Evolutionary conservation across 2,888 invertebrate species (phyloP), one percentile per base, ranked within the genome.

Genomic region (Zhengitettix transpicula): DNA sequence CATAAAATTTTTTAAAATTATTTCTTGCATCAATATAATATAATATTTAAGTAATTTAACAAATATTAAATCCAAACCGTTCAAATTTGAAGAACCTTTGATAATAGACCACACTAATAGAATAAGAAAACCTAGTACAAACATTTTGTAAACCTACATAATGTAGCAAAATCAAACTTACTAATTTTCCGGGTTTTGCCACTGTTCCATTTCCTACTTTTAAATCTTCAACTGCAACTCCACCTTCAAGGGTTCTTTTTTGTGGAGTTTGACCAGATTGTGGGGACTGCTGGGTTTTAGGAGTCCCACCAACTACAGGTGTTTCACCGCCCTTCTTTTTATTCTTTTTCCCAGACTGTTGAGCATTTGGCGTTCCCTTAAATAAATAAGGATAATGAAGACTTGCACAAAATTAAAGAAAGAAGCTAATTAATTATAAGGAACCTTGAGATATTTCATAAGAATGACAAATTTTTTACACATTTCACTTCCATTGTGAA

Each of bases 151-250:
- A n/a, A n/a, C n/a, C n/a, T 7, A 47, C 47, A 9, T n/a, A 41
- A n/a, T 10, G 12, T 16, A 8, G 5, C 3, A 9, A 57, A 58
- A 52, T 58, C 40, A 28, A 28, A 64, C 69, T 65, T 68, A 78
- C 78, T 70, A 71, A 72, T 76, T 86, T 89, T 51, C 94, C 94
- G 3, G 78, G 69, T 69, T 88, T 89, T 0, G 89, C 95, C 7
- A 78, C 75, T 0, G 81, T 76, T 0, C 96, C 96, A 64, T 74
- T 78, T n/a, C 96, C 96, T 17, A 83, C 76, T 69, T 82, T 84
- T 1, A 89, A 40, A 65, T 96, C 96, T 70, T 90, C 87, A 63
- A 90, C 74, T 61, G 81, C 75, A 0, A 94, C 84, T 42, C 94
- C 94, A n/a, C 89, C 89, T 63, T 82, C 77, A 10, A 88, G 66